Percentiles rank a stretch among this genome's conserved stretches.
phyloP scores from a whole-genome alignment of 2,888 invertebrate genomes.

The Meandrusa payeni region DNA sequence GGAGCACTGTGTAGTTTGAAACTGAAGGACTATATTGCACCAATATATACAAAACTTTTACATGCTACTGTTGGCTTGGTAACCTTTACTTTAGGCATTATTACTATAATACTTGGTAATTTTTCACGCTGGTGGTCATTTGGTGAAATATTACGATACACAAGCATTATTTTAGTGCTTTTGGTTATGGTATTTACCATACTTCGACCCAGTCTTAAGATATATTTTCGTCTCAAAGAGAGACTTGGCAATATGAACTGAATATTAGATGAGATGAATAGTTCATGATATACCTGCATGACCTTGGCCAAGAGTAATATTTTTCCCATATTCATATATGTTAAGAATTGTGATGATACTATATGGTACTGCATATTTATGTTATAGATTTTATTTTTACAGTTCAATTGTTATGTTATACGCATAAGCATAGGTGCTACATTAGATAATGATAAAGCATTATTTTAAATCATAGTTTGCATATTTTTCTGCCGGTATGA shows the following conservation, averaged over 20 bases:
- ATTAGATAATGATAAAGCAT: slow-evolving; percentile 6
- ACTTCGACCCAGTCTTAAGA: slow-evolving; percentile 64
- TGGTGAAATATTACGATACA: slow-evolving; percentile 59
- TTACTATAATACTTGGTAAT: slow-evolving; percentile 60
- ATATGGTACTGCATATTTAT: background rate
- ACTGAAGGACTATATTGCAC: slow-evolving; percentile 65
- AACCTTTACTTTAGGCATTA: slow-evolving; percentile 63
- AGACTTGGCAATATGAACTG: slow-evolving; percentile 59
- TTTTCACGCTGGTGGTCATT: slow-evolving; percentile 68
- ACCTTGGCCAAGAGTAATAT: slow-evolving; percentile 1
- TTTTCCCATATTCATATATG: slow-evolving; percentile 4
- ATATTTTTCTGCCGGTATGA: background rate
- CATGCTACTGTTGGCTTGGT: slow-evolving; percentile 65
- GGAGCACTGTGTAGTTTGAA: slow-evolving; percentile 68
- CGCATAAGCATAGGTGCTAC: slow-evolving; percentile 7
- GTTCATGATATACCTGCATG: background rate
- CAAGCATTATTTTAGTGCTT: slow-evolving; percentile 52
- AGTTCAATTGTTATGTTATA: slow-evolving; percentile 1
- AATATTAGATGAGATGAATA: slow-evolving; percentile 35
- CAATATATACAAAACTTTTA: slow-evolving; percentile 67
- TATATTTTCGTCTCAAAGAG: slow-evolving; percentile 71
- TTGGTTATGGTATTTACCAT: slow-evolving; percentile 61
- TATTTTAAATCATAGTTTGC: background rate
- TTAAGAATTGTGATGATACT: slow-evolving; percentile 4
- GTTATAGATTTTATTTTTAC: slow-evolving; percentile 7